Percentiles rank a stretch among this genome's conserved stretches.
Conservation (phyloP, 1,140 invertebrate genomes). For the Bombus huntii region DNA sequence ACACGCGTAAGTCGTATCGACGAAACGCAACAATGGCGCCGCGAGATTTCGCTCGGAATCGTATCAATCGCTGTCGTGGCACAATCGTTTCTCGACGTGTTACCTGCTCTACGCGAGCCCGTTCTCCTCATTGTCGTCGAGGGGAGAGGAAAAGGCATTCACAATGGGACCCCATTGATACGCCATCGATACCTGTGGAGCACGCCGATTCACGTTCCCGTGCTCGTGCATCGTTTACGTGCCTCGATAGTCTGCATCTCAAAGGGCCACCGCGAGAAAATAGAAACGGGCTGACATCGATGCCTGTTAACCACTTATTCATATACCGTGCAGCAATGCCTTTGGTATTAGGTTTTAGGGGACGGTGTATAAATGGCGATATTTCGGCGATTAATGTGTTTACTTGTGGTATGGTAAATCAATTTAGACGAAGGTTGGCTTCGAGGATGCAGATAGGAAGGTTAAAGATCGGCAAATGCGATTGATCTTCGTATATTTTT, state of each 20-base stretch:
- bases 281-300: slow-evolving; percentile 30
- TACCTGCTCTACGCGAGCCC: slow-evolving; percentile 52
- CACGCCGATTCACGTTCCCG: slow-evolving; percentile 35
- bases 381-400: not conserved
- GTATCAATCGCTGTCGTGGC: slow-evolving; percentile 68
- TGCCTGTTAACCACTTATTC: slow-evolving; percentile 43
- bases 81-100: slow-evolving; percentile 61
- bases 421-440: not conserved
- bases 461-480: not conserved
- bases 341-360: not conserved
- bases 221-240: slow-evolving; percentile 25
- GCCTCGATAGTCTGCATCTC: slow-evolving; percentile 24
- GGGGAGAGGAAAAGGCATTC: not conserved
- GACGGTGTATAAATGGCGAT: not conserved
- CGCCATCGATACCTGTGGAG: slow-evolving; percentile 63
- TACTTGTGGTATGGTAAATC: not conserved
- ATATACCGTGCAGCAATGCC: not conserved
- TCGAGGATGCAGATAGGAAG: not conserved
- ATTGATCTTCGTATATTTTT: not conserved
- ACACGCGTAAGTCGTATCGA: slow-evolving; percentile 60
- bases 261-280: slow-evolving; percentile 16
- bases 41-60: slow-evolving; percentile 63
- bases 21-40: slow-evolving; percentile 59
- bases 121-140: slow-evolving; percentile 39
- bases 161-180: slow-evolving; percentile 63